These are phyloP conservation scores for Drosophila ananassae DNA, from an alignment of 1,140 invertebrate genomes.

Conservation along the genomic window DNA sequence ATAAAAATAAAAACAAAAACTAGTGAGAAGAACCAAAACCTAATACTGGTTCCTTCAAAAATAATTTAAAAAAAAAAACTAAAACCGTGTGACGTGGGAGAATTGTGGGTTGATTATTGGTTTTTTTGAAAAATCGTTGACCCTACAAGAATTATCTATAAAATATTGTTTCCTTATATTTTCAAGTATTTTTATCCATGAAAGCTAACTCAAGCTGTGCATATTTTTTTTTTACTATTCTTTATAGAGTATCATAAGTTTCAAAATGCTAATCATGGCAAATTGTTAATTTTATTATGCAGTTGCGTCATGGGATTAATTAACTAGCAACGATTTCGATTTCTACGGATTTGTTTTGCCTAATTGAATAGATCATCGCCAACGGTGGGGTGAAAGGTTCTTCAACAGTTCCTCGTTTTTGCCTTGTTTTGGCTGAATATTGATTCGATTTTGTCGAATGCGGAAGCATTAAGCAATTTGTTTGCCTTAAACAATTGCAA, in stretches of 20 bases:
- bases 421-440: conserved; percentile 3
- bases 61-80: conserved; percentile 7
- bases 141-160: conserved; percentile 4
- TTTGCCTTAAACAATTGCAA: conserved; percentile 56
- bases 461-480: conserved; percentile 54
- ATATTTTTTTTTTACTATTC: not conserved
- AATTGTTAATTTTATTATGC: conserved; percentile 22
- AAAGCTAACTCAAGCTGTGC: not conserved
- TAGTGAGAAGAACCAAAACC: conserved; percentile 4
- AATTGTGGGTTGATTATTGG: conserved; percentile 2
- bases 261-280: conserved; percentile 2
- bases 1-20: conserved; percentile 43
- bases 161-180: not conserved
- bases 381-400: conserved; percentile 48
- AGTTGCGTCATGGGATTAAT: conserved; percentile 50
- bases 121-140: conserved; percentile 28
- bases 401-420: conserved; percentile 13
- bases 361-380: conserved; percentile 42
- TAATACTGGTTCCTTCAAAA: conserved; percentile 28
- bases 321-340: conserved; percentile 15
- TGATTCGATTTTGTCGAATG: conserved; percentile 24
- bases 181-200: not conserved
- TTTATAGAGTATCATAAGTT: not conserved
- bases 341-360: conserved; percentile 33
- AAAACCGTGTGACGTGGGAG: conserved; percentile 24